Evolutionary conservation across 2,113 vertebrate genomes (phyloP).

Genomic region (Zootoca vivipara): DNA sequence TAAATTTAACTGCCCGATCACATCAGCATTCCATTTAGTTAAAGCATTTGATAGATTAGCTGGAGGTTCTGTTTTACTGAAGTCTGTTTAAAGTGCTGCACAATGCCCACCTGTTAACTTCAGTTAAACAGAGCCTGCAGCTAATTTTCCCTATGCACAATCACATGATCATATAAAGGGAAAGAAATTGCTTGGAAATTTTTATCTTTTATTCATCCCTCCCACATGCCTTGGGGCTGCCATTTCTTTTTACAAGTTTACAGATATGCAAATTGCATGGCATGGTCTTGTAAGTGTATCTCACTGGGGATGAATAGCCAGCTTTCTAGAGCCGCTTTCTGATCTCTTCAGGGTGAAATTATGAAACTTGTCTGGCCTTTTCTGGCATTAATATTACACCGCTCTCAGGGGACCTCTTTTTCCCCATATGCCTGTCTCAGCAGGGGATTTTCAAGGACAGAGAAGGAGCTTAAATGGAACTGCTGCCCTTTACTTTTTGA

Average conservation of each 20-base stretch:
- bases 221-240: neutral
- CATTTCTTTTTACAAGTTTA: slow-evolving; percentile 1
- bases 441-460: neutral
- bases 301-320: neutral
- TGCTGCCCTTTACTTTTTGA: neutral
- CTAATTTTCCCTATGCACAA: neutral
- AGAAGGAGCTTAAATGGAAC: neutral
- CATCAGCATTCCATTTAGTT: neutral
- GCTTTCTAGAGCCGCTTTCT: neutral
- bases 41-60: neutral
- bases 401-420: neutral
- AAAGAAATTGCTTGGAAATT: neutral
- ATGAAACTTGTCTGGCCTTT: neutral
- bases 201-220: neutral
- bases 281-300: neutral
- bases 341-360: neutral
- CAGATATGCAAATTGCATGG: neutral
- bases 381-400: neutral
- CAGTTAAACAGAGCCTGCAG: neutral
- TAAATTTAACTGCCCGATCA: neutral
- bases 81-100: neutral
- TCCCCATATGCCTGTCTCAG: neutral
- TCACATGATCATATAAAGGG: neutral
- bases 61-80: neutral
- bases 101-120: neutral